phyloP scores from a whole-genome alignment of 2,888 invertebrate species.

The Dorcus hopei region DNA sequence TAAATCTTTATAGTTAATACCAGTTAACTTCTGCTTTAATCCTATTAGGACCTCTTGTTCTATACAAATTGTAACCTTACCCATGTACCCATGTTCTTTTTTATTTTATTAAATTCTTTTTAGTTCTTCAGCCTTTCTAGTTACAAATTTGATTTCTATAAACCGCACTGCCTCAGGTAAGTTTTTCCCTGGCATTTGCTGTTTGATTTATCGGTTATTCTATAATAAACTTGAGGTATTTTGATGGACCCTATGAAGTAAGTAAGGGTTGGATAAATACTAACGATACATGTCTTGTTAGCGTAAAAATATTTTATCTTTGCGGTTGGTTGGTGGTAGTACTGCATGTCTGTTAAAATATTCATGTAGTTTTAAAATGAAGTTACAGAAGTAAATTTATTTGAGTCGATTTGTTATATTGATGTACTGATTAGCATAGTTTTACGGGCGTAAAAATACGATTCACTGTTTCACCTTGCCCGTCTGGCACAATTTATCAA shows the following conservation, averaged over 20 bases:
- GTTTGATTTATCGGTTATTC: background rate
- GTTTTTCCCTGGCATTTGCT: background rate
- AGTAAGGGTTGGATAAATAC: background rate
- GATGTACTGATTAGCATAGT: slow-evolving; percentile 27
- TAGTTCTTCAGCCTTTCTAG: background rate
- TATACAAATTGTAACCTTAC: slow-evolving; percentile 12
- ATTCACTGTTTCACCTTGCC: slow-evolving; percentile 18
- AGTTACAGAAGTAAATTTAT: slow-evolving; percentile 20
- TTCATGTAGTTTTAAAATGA: slow-evolving; percentile 8
- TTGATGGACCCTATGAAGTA: background rate
- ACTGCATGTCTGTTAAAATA: slow-evolving; percentile 6
- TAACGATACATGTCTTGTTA: slow-evolving; percentile 4
- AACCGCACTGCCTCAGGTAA: slow-evolving; percentile 15
- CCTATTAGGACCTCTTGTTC: slow-evolving; percentile 20
- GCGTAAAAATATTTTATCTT: slow-evolving; percentile 2
- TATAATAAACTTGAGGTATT: background rate
- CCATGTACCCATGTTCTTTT: background rate
- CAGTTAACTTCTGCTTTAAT: slow-evolving; percentile 16
- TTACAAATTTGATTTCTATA: slow-evolving; percentile 16
- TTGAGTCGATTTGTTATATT: slow-evolving; percentile 25
- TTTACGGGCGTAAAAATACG: slow-evolving; percentile 20
- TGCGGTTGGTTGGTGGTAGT: background rate
- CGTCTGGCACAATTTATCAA: slow-evolving; percentile 25
- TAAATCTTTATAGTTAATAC: slow-evolving; percentile 15
- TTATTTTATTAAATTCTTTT: background rate